Evolutionary conservation across 2,888 invertebrate genomes (phyloP), one percentile per base, ranked within the genome.

Genomic region (Pollenia labialis): DNA sequence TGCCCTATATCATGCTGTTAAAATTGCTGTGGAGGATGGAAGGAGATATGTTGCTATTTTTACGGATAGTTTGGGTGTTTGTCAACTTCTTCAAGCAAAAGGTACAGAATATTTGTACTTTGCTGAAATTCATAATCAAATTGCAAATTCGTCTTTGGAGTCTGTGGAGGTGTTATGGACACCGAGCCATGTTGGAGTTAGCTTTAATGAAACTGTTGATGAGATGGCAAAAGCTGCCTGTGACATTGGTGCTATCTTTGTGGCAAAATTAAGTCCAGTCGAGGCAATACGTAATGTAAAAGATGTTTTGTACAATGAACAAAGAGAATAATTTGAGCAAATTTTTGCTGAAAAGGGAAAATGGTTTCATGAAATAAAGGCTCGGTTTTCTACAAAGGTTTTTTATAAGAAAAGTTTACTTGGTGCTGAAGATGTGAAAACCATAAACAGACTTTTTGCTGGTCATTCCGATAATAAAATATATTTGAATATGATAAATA

Each of bases 11-110:
- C 32, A 74, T 60, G 60, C 74, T 12, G 10, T 74, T 48, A 48
- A 23, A 48, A 60, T 74, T 16, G 74, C 74, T 50, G 62, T 52
- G 2, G 62, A 75, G 12, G 62, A 75, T 16, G 14, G 8, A 12
- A 42, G 3, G 2, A 50, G 18, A 1, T 62, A 50, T 1, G 42
- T 75, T 52, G 62, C 50, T n/a, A n/a, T 62, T 48, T 75, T 75
- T 42, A 75, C 75, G 9, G 52, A 18, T 62, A 32, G 32, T 32
- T 32, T 23, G 18, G 18, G 18, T 23, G 18, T 23, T 23, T 23
- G 18, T 23, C 18, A 23, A 23, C 18, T 23, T 32, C 32, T 32
- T 32, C 32, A 32, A 4, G 32, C 32, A 32, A 3, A 32, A 4
- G 3, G 32, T 32, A 23, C 32, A 4, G 32, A 32, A 2, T 32